Base-by-base conservation (phyloP, 2,888 invertebrate species). In the Ectemnius continuus region DNA sequence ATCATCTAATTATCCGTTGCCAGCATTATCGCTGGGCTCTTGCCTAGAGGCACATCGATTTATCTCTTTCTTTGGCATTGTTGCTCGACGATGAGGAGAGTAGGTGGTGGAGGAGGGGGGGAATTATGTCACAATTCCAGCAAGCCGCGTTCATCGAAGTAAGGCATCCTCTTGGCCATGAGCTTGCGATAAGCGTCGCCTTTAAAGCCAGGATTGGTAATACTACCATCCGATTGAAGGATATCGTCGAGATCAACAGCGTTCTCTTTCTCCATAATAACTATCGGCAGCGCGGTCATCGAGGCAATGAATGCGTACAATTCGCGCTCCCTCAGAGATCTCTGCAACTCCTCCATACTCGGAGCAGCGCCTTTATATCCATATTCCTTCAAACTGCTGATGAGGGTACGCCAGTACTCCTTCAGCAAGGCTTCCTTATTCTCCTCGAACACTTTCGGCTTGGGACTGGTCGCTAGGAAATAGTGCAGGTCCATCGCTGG, bases 401-500 rank as follows among this genome's bases (percentile, higher is more conserved):
- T 26, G 1, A 91, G 59, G 0, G 73, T 76, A 2, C 59, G 18
- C 4, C 75, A 57, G 70, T 91, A 91, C 46, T 88, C 88, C 0
- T 80, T 69, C 1, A 89, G 47, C 2, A 91, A 56, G 0, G 18
- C 1, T 0, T 85, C 80, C 8, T 23, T 81, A 26, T 84, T 70
- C 14, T 84, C 69, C 0, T 79, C 20, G 11, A 75, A 68, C 4
- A 87, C 79, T 0, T 86, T 82, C 18, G 79, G 76, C 14, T 73
- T 67, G 5, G 83, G 68, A 62, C 91, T 92, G 0, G 91, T 92
- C n/a, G 89, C 88, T 18, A 91, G 82, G 75, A 92, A 92, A 76
- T 92, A 92, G 63, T 87, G 91, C 16, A 92, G 78, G 84, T 92
- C 92, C 23, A 91, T 73, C 0, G 90, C 91, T 8, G 92, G 92